Percentiles rank a stretch among this genome's conserved stretches.
These are phyloP conservation scores for Petrocephalus sullivani DNA, from an alignment of 2,797 vertebrate species.

Conservation along the genomic window DNA sequence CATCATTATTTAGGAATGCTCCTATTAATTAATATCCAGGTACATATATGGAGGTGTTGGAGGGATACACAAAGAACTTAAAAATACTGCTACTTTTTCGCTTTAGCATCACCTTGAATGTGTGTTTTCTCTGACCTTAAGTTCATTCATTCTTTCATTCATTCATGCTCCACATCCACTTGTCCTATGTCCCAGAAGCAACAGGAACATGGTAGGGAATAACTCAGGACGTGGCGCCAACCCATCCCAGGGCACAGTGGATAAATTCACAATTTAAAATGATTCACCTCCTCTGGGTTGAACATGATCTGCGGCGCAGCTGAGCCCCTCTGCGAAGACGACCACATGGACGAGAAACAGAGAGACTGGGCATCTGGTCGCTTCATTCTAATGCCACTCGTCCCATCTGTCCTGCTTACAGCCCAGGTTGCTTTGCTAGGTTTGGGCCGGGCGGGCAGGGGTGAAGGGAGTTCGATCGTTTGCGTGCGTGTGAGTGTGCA, in stretches of 20 bases:
- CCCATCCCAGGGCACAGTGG: neutral
- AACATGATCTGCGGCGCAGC: neutral
- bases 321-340: neutral
- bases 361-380: neutral
- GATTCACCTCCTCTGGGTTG: neutral
- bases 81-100: neutral
- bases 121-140: neutral
- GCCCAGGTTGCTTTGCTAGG: neutral
- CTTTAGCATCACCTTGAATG: neutral
- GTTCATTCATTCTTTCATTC: neutral
- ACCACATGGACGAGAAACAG: neutral
- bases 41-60: neutral
- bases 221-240: neutral
- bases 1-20: neutral
- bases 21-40: neutral
- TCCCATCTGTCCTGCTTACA: neutral
- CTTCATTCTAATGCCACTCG: neutral
- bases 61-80: neutral
- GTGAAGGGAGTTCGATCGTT: too few species aligned
- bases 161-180: neutral
- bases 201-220: neutral
- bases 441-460: neutral
- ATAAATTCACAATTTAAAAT: constrained; percentile 7
- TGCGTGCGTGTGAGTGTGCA: neutral
- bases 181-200: neutral